These are phyloP conservation scores for Todiramphus chloris DNA, from an alignment of 2,113 vertebrate genomes.

Conservation along the genomic window DNA sequence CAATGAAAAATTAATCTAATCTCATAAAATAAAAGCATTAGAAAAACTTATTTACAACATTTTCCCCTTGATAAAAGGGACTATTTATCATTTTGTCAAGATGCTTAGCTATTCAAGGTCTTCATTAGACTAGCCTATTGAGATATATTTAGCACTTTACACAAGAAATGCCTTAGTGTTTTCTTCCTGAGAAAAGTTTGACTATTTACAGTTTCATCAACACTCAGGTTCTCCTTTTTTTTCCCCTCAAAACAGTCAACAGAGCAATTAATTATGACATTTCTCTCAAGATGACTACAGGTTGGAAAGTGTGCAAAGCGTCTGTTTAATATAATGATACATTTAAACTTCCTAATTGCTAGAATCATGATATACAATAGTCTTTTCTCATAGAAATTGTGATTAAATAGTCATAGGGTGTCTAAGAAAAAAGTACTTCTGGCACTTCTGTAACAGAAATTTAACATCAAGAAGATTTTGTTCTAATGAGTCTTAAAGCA, in stretches of 20 bases:
- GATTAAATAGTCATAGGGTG: conserved; percentile 8
- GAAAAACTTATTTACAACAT: conserved; percentile 21
- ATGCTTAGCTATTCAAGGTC: conserved; percentile 8
- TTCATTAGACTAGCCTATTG: conserved; percentile 20
- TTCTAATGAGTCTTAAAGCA: conserved; percentile 52
- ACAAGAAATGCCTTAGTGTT: not conserved
- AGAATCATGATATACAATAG: conserved; percentile 50
- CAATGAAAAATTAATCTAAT: conserved; percentile 69
- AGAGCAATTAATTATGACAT: conserved; percentile 40
- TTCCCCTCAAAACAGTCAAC: not conserved
- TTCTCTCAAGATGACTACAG: conserved; percentile 38
- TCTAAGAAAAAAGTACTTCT: conserved; percentile 33
- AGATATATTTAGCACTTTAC: conserved; percentile 23
- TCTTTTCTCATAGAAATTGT: conserved; percentile 10
- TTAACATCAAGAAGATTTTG: conserved; percentile 43
- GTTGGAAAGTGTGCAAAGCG: not conserved
- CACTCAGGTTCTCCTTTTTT: not conserved
- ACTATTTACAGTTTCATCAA: conserved; percentile 15
- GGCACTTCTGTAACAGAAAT: conserved; percentile 11
- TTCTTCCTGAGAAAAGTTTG: not conserved
- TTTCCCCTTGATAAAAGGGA: conserved; percentile 47
- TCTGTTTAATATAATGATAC: not conserved
- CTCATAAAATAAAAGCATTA: conserved; percentile 50
- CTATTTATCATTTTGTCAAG: conserved; percentile 48
- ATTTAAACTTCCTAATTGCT: conserved; percentile 23